phyloP scores from a whole-genome alignment of 2,888 invertebrate species.

The Alsophila aescularia region DNA sequence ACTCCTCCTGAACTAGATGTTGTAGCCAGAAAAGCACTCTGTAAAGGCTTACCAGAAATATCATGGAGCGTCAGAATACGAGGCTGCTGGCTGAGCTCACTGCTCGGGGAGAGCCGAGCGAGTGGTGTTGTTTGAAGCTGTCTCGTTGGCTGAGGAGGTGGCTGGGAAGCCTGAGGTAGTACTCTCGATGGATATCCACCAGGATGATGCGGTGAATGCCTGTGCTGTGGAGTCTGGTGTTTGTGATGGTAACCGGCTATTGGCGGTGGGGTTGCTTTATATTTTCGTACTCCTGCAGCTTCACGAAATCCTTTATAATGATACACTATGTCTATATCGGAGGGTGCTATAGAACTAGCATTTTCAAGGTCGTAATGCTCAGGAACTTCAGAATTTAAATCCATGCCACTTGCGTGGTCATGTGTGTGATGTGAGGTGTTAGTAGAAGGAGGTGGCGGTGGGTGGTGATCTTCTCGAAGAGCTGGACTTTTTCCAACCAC shows the following conservation, averaged over 20 bases:
- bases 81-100: slow-evolving; percentile 96
- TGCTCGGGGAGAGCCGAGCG: slow-evolving; percentile 95
- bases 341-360: slow-evolving; percentile 98
- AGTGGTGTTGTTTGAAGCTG: slow-evolving; percentile 95
- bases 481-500: slow-evolving; percentile 93
- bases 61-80: slow-evolving; percentile 96
- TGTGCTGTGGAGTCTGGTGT: slow-evolving; percentile 89
- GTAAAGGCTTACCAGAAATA: slow-evolving; percentile 96
- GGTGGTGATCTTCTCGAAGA: slow-evolving; percentile 90
- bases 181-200: slow-evolving; percentile 90
- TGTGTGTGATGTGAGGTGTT: slow-evolving; percentile 89
- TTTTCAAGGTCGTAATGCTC: slow-evolving; percentile 99
- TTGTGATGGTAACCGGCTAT: slow-evolving; percentile 91
- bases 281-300: slow-evolving; percentile 92
- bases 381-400: slow-evolving; percentile 91
- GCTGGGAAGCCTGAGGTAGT: slow-evolving; percentile 88
- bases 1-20: slow-evolving; percentile 95
- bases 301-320: slow-evolving; percentile 98
- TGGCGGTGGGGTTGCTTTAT: slow-evolving; percentile 94
- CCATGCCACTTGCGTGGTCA: slow-evolving; percentile 89
- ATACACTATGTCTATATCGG: slow-evolving; percentile 98
- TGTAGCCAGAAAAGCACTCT: slow-evolving; percentile 94
- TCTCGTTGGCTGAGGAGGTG: slow-evolving; percentile 85
- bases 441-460: slow-evolving; percentile 90
- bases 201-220: slow-evolving; percentile 91